phyloP scores from a whole-genome alignment of 2,113 vertebrate species.

The Hydropotes inermis region DNA sequence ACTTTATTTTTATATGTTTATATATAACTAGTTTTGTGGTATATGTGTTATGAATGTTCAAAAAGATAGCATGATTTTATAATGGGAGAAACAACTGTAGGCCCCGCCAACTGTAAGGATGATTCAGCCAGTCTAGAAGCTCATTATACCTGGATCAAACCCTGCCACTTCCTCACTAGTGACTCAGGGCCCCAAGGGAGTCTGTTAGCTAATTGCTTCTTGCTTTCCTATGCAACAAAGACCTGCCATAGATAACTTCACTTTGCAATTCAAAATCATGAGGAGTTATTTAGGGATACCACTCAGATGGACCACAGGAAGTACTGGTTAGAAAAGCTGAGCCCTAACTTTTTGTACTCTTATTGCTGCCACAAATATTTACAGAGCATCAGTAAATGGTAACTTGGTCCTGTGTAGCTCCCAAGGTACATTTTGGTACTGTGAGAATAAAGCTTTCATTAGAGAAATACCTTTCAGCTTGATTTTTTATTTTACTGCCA shows the following conservation, averaged over 20 bases:
- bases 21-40: not conserved
- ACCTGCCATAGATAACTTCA: not conserved
- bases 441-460: not conserved
- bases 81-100: not conserved
- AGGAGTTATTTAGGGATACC: slow-evolving; percentile 4
- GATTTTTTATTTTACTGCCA: slow-evolving; percentile 24
- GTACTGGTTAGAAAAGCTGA: slow-evolving; percentile 13
- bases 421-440: not conserved
- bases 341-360: not conserved
- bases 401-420: not conserved
- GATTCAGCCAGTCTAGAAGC: not conserved
- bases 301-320: not conserved
- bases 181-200: not conserved
- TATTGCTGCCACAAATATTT: not conserved
- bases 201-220: not conserved
- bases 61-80: not conserved
- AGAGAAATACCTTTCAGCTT: not conserved
- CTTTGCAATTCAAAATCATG: not conserved
- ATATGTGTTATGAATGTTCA: not conserved
- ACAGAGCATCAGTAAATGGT: not conserved
- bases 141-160: not conserved
- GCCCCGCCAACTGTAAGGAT: not conserved
- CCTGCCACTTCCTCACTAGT: not conserved
- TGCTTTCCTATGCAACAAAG: not conserved
- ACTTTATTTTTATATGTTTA: not conserved